phyloP scores from a whole-genome alignment of 1,140 invertebrate genomes.

The Scaptomyza graminum region DNA sequence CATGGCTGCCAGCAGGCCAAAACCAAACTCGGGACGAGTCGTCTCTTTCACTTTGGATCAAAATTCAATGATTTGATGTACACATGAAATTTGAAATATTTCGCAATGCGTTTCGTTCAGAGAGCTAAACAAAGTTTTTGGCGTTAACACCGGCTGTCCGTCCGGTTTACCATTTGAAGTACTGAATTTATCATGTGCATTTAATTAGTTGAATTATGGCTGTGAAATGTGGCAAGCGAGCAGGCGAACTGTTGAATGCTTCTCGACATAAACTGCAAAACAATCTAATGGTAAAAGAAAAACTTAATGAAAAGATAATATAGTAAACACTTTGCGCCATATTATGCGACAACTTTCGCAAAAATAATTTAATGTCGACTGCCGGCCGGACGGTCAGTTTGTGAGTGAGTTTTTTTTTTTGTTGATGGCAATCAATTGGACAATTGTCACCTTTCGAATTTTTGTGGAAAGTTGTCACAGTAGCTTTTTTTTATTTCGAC shows the following conservation, averaged over 20 bases:
- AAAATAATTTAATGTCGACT: slow-evolving; percentile 80
- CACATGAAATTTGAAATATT: slow-evolving; percentile 72
- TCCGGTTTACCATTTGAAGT: slow-evolving; percentile 76
- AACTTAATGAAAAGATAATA: slow-evolving; percentile 73
- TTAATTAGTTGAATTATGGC: slow-evolving; percentile 83
- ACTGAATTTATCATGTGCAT: slow-evolving; percentile 82
- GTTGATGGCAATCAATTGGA: slow-evolving; percentile 56
- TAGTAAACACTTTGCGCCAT: slow-evolving; percentile 73
- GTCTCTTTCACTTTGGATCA: slow-evolving; percentile 60
- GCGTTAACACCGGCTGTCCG: slow-evolving; percentile 18
- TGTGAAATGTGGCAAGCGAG: slow-evolving; percentile 67
- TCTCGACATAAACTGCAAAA: slow-evolving; percentile 37
- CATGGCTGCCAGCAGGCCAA: slow-evolving; percentile 30
- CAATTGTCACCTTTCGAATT: slow-evolving; percentile 72
- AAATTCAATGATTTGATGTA: slow-evolving; percentile 62
- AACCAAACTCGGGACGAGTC: slow-evolving; percentile 13
- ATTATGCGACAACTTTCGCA: slow-evolving; percentile 80
- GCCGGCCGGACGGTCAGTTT: slow-evolving; percentile 49
- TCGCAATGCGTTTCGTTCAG: slow-evolving; percentile 54
- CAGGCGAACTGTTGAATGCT: neutral
- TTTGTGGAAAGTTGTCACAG: slow-evolving; percentile 34
- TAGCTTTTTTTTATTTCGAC: neutral
- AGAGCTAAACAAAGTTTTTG: slow-evolving; percentile 32
- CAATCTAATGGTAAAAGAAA: slow-evolving; percentile 73
- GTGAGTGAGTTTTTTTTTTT: neutral